A percentile compares a stretch with the other conserved stretches of the same genome.
Evolutionary conservation across 2,888 invertebrate species (phyloP).

Genomic region (Tenthredo mesomela): DNA sequence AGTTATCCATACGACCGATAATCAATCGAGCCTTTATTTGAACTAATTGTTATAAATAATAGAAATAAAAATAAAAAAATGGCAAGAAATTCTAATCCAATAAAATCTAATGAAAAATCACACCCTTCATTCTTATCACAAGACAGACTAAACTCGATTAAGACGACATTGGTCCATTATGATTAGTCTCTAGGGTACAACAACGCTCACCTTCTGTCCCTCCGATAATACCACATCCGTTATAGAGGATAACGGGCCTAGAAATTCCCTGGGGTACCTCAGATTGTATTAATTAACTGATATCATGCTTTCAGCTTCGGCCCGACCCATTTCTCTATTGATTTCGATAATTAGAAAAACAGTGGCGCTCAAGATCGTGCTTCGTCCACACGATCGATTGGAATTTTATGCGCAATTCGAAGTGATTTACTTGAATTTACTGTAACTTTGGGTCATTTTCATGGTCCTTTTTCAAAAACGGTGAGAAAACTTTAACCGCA

Average conservation of each 20-base stretch:
- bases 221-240: conserved; percentile 44
- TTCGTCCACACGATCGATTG: neutral
- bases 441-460: neutral
- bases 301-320: conserved; percentile 40
- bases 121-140: neutral
- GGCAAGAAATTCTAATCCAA: neutral
- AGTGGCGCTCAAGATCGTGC: conserved; percentile 6
- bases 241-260: neutral
- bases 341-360: conserved; percentile 49
- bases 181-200: conserved; percentile 33
- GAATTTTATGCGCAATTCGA: neutral
- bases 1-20: neutral
- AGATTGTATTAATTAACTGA: conserved; percentile 54
- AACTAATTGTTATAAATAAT: neutral
- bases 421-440: too few species aligned
- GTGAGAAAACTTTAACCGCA: neutral
- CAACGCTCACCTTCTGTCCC: conserved; percentile 44
- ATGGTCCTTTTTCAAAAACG: neutral
- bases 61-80: neutral
- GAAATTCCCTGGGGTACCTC: conserved; percentile 29
- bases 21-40: too few species aligned
- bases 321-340: conserved; percentile 40
- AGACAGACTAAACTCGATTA: neutral
- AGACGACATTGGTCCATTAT: conserved; percentile 26
- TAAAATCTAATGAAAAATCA: neutral